Base-by-base conservation (phyloP, 1,140 invertebrate species). In the Pseudomyrmex concolor region DNA sequence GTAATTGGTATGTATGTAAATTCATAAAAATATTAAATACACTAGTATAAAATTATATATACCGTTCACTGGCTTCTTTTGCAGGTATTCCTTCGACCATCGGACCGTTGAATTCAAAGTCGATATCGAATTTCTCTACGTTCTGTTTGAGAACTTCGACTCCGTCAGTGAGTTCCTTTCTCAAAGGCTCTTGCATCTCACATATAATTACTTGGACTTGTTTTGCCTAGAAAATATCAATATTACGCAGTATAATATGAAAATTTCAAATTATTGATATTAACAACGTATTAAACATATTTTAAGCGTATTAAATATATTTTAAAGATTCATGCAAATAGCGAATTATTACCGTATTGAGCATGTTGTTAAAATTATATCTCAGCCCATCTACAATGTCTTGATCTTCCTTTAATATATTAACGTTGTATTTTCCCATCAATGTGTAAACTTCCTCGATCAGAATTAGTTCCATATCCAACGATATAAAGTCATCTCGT, bases 381-480 rank as follows among this genome's bases (percentile, higher is more conserved):
- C 97, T 94, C 9, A 98, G 93, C 43, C 96, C 96, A 87, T 98
- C 96, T 13, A 97, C 97, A 84, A 96, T 95, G 84, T 98, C 97
- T 2, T 96, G 95, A 89, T 98, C 97, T 83, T 98, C 97, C 88
- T 96, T 96, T 0, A 96, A 95, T 15, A 98, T 95, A 85, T 95
- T 94, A 45, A 98, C 95, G 34, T 96, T 95, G 91, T 97, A 97
- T 89, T 96, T 95, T 15, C 93, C 93, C 89, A 98, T 95, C 71
- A 97, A 95, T 9, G 95, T 94, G 91, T 98, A 98, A 3, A 97
- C 96, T 91, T 98, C 96, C 93, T 97, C 97, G 84, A 98, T 97
- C 2, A 96, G 93, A 77, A 95, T 95, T 48, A 98, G 92, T 88
- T 96, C 95, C 94, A 96, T 95, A 82, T 98, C 97, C 94, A 97